Conservation (phyloP, 2,888 invertebrate genomes). For the Drosophila ustulata region DNA sequence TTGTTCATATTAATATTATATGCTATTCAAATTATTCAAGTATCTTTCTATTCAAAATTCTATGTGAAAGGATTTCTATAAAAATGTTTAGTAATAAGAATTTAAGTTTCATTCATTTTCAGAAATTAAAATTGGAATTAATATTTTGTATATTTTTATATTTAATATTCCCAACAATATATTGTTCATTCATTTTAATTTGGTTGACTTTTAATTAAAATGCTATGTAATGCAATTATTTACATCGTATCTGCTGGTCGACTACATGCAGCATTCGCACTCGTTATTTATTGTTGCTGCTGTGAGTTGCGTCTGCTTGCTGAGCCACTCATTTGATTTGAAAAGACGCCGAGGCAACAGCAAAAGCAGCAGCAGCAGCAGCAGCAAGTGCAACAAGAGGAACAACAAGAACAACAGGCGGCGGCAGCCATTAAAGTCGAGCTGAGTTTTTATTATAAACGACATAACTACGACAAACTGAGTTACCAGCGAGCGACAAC, state of each 20-base stretch:
- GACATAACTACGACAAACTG: slow-evolving; percentile 80
- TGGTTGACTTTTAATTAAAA: too few relatives aligned
- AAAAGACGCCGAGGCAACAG: slow-evolving; percentile 70
- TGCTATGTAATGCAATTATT: not conserved
- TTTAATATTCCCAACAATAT: too few relatives aligned
- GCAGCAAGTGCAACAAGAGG: slow-evolving; percentile 16
- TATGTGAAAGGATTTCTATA: too few relatives aligned
- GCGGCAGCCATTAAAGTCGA: slow-evolving; percentile 79
- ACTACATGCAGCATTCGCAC: not conserved
- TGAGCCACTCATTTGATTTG: slow-evolving; percentile 77
- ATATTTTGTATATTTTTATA: too few relatives aligned
- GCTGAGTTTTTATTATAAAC: slow-evolving; percentile 79
- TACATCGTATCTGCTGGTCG: slow-evolving; percentile 29
- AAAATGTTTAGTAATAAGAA: too few relatives aligned
- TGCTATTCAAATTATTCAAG: too few relatives aligned
- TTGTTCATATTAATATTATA: too few relatives aligned
- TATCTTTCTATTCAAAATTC: too few relatives aligned
- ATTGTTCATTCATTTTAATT: too few relatives aligned
- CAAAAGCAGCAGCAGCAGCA: slow-evolving; percentile 15
- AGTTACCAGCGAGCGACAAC: slow-evolving; percentile 66
- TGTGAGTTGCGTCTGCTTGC: slow-evolving; percentile 40
- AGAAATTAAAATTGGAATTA: too few relatives aligned
- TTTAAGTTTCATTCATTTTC: too few relatives aligned
- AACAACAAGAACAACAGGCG: slow-evolving; percentile 23
- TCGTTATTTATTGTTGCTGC: slow-evolving; percentile 48